These are phyloP conservation scores for Nycticryphes semicollaris DNA, from an alignment of 2,113 vertebrate genomes.

Conservation along the genomic window DNA sequence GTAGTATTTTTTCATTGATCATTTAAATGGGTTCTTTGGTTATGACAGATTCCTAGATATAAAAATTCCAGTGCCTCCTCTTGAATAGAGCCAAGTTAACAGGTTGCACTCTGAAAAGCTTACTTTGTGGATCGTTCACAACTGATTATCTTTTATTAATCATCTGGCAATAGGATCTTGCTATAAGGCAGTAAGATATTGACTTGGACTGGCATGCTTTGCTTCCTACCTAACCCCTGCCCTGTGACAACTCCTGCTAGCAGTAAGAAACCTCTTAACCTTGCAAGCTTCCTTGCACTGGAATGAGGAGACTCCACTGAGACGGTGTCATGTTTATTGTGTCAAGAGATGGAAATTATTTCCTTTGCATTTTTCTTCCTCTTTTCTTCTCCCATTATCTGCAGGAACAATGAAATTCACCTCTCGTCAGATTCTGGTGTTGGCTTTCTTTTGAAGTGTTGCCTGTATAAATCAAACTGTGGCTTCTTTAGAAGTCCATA, in stretches of 20 bases:
- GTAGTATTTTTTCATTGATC: neutral
- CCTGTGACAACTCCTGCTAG: neutral
- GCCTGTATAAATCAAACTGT: neutral
- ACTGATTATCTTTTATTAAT: neutral
- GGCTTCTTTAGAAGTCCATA: neutral
- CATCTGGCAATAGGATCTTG: neutral
- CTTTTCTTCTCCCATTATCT: neutral
- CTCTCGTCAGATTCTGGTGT: neutral
- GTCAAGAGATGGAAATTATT: neutral
- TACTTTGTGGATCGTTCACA: constrained; percentile 7
- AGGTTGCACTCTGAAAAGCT: neutral
- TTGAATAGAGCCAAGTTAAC: neutral
- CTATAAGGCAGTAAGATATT: neutral
- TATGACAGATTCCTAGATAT: neutral
- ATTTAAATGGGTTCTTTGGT: neutral
- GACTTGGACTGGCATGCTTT: constrained; percentile 7
- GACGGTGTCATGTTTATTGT: neutral
- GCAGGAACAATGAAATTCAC: neutral
- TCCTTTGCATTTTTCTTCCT: neutral
- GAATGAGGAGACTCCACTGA: neutral
- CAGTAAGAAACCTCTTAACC: neutral
- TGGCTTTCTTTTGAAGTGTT: neutral
- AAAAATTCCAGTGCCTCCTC: neutral
- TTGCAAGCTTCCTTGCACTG: neutral
- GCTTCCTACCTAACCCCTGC: neutral